Evolutionary conservation across 2,888 invertebrate genomes (phyloP).

Genomic region (Lithosia quadra): DNA sequence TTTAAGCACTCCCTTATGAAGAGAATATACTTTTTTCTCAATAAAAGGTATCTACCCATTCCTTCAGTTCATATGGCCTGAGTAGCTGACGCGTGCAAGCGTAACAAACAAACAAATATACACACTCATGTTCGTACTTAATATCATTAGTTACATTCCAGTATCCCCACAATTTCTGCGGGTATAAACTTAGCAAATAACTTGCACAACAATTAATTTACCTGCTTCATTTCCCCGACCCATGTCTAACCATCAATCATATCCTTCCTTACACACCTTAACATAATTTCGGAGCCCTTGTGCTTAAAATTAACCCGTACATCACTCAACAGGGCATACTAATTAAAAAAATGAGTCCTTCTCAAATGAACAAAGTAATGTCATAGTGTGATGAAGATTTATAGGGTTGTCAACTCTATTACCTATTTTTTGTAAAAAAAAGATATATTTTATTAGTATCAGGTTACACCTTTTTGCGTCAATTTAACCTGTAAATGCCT

Average conservation of each 20-base stretch:
- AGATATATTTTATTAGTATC: too few relatives aligned
- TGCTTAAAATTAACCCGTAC: slow-evolving; percentile 24
- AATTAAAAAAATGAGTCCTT: slow-evolving; percentile 42
- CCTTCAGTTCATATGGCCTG: background rate
- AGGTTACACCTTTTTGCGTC: background rate
- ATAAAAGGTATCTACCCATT: too few relatives aligned
- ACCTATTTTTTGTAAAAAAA: too few relatives aligned
- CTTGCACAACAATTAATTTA: slow-evolving; percentile 16
- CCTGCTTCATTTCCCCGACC: slow-evolving; percentile 10
- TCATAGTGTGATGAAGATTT: slow-evolving; percentile 49
- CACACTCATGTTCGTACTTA: background rate
- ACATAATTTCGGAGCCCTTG: slow-evolving; percentile 20
- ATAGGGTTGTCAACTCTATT: slow-evolving; percentile 21
- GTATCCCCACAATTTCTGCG: slow-evolving; percentile 8
- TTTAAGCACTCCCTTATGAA: too few relatives aligned
- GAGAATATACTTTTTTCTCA: too few relatives aligned
- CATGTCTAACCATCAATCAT: slow-evolving; percentile 24
- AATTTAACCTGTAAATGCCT: background rate
- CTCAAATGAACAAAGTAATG: slow-evolving; percentile 56
- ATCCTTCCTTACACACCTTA: slow-evolving; percentile 21
- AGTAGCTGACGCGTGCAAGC: background rate
- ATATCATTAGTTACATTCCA: background rate
- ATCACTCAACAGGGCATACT: slow-evolving; percentile 26
- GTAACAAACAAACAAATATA: background rate
- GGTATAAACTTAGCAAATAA: slow-evolving; percentile 23